These are phyloP conservation scores for Nymphicus hollandicus DNA, from an alignment of 2,113 vertebrate species.

Conservation along the genomic window DNA sequence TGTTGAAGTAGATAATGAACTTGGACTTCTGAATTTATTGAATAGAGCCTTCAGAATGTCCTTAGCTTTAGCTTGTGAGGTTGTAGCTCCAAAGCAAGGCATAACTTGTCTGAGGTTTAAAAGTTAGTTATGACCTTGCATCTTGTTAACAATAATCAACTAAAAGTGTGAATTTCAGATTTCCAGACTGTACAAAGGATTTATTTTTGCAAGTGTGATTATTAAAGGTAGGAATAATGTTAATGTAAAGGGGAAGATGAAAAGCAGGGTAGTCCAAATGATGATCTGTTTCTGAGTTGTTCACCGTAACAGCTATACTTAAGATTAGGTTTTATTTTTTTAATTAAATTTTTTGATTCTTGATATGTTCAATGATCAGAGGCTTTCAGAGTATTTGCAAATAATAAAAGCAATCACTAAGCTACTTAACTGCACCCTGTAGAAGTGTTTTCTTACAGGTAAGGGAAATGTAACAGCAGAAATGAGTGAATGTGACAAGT, in stretches of 20 bases:
- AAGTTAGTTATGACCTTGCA: background rate
- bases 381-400: background rate
- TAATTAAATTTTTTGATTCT: background rate
- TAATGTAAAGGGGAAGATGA: background rate
- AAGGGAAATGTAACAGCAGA: background rate
- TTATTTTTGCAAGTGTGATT: constrained; percentile 1
- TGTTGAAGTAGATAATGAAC: background rate
- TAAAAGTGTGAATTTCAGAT: background rate
- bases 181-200: background rate
- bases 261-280: background rate
- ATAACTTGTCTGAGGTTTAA: background rate
- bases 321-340: background rate
- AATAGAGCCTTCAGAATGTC: background rate
- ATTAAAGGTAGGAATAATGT: background rate
- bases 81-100: background rate
- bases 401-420: background rate
- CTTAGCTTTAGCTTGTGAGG: background rate
- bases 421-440: background rate
- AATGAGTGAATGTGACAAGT: background rate
- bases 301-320: background rate
- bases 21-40: background rate
- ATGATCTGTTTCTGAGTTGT: background rate
- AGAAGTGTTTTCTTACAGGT: background rate
- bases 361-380: background rate
- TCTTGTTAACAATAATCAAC: background rate